A percentile compares a stretch with the other conserved stretches of the same genome.
Conservation (phyloP, 1,140 invertebrate genomes). For the Brachionus rubens region DNA sequence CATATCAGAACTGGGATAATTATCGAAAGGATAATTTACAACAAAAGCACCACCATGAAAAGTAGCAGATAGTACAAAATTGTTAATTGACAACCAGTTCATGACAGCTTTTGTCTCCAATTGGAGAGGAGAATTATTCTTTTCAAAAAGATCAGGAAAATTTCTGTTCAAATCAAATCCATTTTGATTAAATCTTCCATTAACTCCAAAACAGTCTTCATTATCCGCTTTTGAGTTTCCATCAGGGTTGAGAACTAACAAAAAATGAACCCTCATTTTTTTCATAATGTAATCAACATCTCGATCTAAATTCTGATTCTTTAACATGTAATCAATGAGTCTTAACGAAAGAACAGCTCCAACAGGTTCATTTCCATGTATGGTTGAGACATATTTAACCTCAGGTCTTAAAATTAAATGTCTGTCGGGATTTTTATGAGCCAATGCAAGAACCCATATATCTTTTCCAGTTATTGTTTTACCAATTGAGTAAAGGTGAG, state of each 20-base stretch:
- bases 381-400: constrained; percentile 84
- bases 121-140: constrained; percentile 59
- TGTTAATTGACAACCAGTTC: constrained; percentile 77
- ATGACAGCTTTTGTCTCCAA: constrained; percentile 87
- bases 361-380: constrained; percentile 86
- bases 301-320: constrained; percentile 70
- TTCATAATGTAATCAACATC: constrained; percentile 71
- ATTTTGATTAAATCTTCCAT: constrained; percentile 77
- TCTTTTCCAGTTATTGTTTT: constrained; percentile 69
- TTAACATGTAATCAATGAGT: constrained; percentile 75
- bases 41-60: constrained; percentile 88
- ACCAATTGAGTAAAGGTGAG: constrained; percentile 79
- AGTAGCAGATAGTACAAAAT: constrained; percentile 93
- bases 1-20: background rate
- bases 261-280: constrained; percentile 75
- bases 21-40: constrained; percentile 73
- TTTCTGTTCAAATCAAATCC: constrained; percentile 88
- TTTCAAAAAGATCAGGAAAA: constrained; percentile 74
- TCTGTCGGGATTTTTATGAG: background rate
- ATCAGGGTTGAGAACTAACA: constrained; percentile 85
- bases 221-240: background rate
- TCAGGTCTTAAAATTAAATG: constrained; percentile 63
- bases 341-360: constrained; percentile 77
- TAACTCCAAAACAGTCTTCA: constrained; percentile 62
- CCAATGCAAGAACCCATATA: constrained; percentile 23